Base-by-base conservation (phyloP, 1,140 invertebrate genomes). In the Linepithema humile region DNA sequence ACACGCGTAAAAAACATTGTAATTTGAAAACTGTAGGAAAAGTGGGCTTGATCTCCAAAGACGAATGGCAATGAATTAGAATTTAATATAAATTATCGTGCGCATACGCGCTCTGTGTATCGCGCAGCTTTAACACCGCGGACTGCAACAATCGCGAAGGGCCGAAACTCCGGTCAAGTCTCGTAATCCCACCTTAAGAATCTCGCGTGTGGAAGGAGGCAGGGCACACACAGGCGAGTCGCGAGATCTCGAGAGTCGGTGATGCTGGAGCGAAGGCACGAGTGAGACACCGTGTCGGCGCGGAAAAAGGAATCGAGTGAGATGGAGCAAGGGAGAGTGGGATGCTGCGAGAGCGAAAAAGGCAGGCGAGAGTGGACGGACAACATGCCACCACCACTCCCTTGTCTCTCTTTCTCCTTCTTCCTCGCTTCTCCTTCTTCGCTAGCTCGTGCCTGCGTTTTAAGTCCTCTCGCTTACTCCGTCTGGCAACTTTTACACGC, bases 311-410 rank as follows among this genome's bases (percentile, higher is more conserved):
- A 62, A 6, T n/a, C 15, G 35, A 78, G 62, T 17, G 83, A 85
- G 85, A 74, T 82, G 23, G 69, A 62, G 64, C 60, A 67, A 85
- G 70, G 53, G 90, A 89, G 91, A 89, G 90, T 90, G 89, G 90
- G 92, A 92, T 92, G 92, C 92, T 92, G 90, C 80, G 82, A 89
- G 82, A 53, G 43, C 10, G 60, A 82, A 78, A 67, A 84, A 85
- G 85, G 87, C 89, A 82, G 91, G 93, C 92, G 93, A 94, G 93
- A 94, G 93, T 94, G 93, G 93, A 93, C 91, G 92, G 91, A 93
- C 94, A 90, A 90, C 94, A 94, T 94, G 92, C 94, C 93, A 93
- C 93, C 92, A 92, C 92, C 82, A 86, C 86, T 82, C 17, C 32
- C 69, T 29, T 43, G 7, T 43, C 9, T 4, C 70, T 73, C 48